Conservation (phyloP, 2,113 vertebrate species). For the Gavialis gangeticus region DNA sequence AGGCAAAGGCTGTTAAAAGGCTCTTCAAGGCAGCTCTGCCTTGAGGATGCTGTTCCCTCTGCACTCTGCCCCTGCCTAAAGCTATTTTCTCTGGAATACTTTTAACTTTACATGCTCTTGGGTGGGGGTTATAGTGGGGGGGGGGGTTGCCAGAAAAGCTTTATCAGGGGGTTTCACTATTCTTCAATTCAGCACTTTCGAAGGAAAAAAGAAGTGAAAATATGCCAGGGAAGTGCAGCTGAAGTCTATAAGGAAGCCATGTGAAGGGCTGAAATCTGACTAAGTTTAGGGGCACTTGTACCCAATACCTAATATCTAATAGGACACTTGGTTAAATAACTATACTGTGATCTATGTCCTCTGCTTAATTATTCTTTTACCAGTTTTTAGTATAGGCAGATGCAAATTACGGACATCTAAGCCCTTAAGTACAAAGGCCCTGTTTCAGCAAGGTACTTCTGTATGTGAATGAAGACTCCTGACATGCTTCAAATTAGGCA, state of each 20-base stretch:
- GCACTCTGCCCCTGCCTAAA: not conserved
- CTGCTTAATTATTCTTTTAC: not conserved
- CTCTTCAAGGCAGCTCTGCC: not conserved
- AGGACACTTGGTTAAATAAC: not conserved
- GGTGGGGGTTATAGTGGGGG: not conserved
- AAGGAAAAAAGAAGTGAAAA: not conserved
- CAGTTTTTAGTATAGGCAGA: not conserved
- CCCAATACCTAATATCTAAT: not conserved
- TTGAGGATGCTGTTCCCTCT: not conserved
- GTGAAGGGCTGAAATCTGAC: not conserved
- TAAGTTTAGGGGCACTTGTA: not conserved
- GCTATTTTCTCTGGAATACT: not conserved
- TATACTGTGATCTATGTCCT: not conserved
- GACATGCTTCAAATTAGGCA: not conserved
- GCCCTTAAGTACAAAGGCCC: not conserved
- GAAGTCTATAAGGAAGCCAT: not conserved
- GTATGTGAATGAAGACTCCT: not conserved
- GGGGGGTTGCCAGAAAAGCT: not conserved
- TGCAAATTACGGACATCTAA: not conserved
- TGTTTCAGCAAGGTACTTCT: not conserved
- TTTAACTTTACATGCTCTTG: not conserved
- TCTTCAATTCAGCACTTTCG: not conserved
- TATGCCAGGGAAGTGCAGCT: not conserved
- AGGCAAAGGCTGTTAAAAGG: not conserved
- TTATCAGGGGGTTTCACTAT: not conserved